Percentiles rank a stretch among this genome's conserved stretches.
phyloP scores from a whole-genome alignment of 1,140 invertebrate species.

The Trichonephila inaurata region DNA sequence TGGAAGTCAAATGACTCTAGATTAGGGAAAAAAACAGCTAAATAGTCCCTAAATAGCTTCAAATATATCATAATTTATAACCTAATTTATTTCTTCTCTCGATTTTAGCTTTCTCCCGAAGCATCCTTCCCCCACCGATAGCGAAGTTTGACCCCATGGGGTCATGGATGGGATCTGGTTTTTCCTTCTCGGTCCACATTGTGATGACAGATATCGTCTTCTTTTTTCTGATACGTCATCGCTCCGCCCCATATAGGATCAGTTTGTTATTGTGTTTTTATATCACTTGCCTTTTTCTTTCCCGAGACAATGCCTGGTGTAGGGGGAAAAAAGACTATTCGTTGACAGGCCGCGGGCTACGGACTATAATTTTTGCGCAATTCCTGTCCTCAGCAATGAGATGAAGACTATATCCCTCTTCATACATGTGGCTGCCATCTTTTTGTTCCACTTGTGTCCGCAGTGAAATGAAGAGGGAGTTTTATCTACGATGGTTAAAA shows the following conservation, averaged over 20 bases:
- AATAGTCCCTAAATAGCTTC: neutral
- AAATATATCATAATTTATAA: neutral
- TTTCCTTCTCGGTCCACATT: neutral
- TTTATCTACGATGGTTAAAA: neutral
- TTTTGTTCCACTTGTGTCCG: neutral
- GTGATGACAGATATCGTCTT: slow-evolving; percentile 14
- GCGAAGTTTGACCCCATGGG: neutral
- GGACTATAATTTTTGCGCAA: neutral
- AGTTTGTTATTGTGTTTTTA: neutral
- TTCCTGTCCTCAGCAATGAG: neutral
- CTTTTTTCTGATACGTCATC: neutral
- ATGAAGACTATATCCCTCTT: neutral
- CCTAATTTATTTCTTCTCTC: neutral
- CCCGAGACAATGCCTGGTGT: neutral
- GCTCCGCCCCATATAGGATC: neutral
- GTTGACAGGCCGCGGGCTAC: neutral
- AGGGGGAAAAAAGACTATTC: neutral
- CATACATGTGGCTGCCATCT: slow-evolving; percentile 22
- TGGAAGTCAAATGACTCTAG: neutral
- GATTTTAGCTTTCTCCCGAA: neutral
- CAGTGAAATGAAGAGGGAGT: neutral
- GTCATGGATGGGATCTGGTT: slow-evolving; percentile 48
- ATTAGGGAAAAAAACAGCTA: neutral
- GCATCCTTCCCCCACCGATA: neutral
- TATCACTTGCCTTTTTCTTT: neutral